Evolutionary conservation across 2,888 invertebrate species (phyloP).

Genomic region (Oeneis ivallda): DNA sequence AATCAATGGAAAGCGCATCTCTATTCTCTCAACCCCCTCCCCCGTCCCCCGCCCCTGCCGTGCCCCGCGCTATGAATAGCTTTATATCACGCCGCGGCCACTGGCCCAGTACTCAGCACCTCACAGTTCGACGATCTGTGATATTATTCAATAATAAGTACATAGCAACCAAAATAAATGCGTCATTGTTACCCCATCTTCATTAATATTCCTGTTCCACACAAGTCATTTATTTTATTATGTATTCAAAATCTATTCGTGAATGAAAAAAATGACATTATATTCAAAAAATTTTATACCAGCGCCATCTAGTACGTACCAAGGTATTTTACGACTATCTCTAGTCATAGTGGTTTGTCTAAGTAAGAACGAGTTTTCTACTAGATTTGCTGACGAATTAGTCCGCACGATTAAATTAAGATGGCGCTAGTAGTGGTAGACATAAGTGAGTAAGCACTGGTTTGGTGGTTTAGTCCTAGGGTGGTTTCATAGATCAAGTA

Average conservation of each 20-base stretch:
- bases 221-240: too few species aligned
- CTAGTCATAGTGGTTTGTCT: background rate
- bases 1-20: background rate
- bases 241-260: background rate
- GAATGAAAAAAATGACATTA: background rate
- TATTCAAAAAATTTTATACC: background rate
- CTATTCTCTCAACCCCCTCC: too few species aligned
- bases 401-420: slow-evolving; percentile 50
- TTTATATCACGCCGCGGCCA: background rate
- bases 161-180: too few species aligned
- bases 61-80: slow-evolving; percentile 16
- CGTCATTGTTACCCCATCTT: background rate
- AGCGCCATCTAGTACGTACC: background rate
- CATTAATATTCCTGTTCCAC: background rate
- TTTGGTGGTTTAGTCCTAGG: too few species aligned
- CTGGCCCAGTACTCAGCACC: background rate
- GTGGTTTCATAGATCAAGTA: too few species aligned
- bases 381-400: slow-evolving; percentile 47
- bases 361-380: background rate
- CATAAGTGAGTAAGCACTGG: too few species aligned
- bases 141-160: background rate
- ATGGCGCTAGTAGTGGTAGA: too few species aligned
- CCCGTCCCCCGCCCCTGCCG: background rate
- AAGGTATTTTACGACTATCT: background rate
- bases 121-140: slow-evolving; percentile 14